These are phyloP conservation scores for Nomada fucata DNA, from an alignment of 2,888 invertebrate genomes.

Conservation along the genomic window DNA sequence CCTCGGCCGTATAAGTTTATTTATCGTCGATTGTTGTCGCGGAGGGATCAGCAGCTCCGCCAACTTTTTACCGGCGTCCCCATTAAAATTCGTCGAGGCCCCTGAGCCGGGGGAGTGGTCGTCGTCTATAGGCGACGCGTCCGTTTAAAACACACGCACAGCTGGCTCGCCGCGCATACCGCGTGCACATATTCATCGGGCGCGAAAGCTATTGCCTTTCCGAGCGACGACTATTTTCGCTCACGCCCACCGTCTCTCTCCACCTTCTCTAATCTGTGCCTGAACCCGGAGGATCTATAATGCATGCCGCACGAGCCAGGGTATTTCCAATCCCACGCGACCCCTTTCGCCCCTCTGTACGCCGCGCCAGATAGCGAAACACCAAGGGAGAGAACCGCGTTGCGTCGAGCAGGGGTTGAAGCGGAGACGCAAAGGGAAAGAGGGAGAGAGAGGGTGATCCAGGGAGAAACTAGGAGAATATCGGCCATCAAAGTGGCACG, in stretches of 20 bases:
- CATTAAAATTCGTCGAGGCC: constrained; percentile 55
- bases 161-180: no score
- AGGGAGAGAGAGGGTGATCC: neutral
- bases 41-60: constrained; percentile 34
- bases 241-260: constrained; percentile 54
- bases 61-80: constrained; percentile 49
- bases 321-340: constrained; percentile 67
- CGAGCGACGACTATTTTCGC: constrained; percentile 59
- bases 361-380: constrained; percentile 25
- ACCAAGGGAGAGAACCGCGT: neutral
- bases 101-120: constrained; percentile 46
- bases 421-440: neutral
- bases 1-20: constrained; percentile 38
- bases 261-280: constrained; percentile 65
- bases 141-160: constrained; percentile 52
- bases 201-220: constrained; percentile 64
- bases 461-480: constrained; percentile 32
- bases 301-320: constrained; percentile 57
- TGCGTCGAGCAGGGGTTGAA: neutral
- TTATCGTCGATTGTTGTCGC: constrained; percentile 66
- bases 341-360: constrained; percentile 9
- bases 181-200: constrained; percentile 8
- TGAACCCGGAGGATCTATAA: constrained; percentile 59
- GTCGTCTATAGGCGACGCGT: constrained; percentile 35
- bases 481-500: constrained; percentile 66